Conservation (phyloP, 2,888 invertebrate genomes). For the Polia nebulosa region DNA sequence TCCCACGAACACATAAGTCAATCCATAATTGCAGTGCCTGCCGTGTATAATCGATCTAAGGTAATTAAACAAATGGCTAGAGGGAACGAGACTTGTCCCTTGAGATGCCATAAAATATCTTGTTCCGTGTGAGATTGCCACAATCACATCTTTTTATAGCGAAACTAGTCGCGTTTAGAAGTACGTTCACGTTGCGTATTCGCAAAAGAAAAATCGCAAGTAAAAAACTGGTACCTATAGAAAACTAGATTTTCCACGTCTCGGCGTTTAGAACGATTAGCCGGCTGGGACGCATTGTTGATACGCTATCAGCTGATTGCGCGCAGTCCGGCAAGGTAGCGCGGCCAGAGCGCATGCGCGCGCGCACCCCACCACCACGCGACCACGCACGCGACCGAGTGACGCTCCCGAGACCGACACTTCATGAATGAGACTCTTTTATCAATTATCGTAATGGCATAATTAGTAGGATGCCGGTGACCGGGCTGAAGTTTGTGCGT, state of each 20-base stretch:
- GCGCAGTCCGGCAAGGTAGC: constrained; percentile 88
- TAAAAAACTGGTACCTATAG: constrained; percentile 85
- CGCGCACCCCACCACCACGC: constrained; percentile 68
- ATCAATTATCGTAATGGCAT: constrained; percentile 66
- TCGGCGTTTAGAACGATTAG: constrained; percentile 87
- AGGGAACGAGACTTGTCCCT: constrained; percentile 68
- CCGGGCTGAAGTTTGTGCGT: constrained; percentile 80
- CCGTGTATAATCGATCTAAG: constrained; percentile 82
- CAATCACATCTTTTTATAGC: constrained; percentile 81
- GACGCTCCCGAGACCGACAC: constrained; percentile 55
- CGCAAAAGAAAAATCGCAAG: constrained; percentile 76
- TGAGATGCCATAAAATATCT: constrained; percentile 79
- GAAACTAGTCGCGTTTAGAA: constrained; percentile 78
- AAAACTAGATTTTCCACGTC: constrained; percentile 88
- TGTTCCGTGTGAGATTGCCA: constrained; percentile 83
- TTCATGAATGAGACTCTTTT: constrained; percentile 58
- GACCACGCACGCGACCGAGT: constrained; percentile 64
- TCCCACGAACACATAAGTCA: constrained; percentile 58
- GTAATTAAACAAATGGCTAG: constrained; percentile 81
- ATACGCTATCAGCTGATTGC: constrained; percentile 89
- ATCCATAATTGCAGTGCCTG: constrained; percentile 72
- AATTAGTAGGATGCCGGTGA: constrained; percentile 75
- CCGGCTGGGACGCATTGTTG: constrained; percentile 86
- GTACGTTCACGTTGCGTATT: constrained; percentile 75
- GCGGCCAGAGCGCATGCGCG: constrained; percentile 87